These are phyloP conservation scores for Mastomys natalensis DNA, from an alignment of 2,113 vertebrate genomes.

Conservation along the genomic window DNA sequence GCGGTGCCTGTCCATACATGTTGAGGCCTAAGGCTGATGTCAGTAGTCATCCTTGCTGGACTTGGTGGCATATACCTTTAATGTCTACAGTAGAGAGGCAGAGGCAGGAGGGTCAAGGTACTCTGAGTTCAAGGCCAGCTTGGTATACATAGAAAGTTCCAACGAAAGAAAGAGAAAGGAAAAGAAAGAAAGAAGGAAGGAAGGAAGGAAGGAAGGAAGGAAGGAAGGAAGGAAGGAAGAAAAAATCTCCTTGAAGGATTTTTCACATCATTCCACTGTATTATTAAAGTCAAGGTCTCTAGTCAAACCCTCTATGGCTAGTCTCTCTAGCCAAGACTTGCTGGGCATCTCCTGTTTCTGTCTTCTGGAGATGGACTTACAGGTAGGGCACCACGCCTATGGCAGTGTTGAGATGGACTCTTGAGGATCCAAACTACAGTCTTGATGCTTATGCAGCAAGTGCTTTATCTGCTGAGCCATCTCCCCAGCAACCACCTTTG, in stretches of 20 bases:
- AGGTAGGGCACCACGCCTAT: neutral
- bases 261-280: neutral
- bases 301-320: neutral
- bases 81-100: neutral
- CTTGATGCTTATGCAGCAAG: neutral
- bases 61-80: neutral
- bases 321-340: neutral
- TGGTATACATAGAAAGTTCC: neutral
- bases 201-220: neutral
- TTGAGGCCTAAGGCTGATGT: neutral
- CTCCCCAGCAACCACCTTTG: neutral
- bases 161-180: neutral
- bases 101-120: neutral
- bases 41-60: neutral
- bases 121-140: neutral
- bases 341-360: neutral
- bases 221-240: neutral
- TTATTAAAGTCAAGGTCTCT: neutral
- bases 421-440: neutral
- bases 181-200: neutral
- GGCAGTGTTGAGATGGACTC: neutral
- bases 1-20: neutral
- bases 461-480: neutral
- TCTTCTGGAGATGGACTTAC: neutral
- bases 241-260: neutral